Evolutionary conservation across 2,113 vertebrate species (phyloP).

Genomic region (Microcebus lehilahytsara): DNA sequence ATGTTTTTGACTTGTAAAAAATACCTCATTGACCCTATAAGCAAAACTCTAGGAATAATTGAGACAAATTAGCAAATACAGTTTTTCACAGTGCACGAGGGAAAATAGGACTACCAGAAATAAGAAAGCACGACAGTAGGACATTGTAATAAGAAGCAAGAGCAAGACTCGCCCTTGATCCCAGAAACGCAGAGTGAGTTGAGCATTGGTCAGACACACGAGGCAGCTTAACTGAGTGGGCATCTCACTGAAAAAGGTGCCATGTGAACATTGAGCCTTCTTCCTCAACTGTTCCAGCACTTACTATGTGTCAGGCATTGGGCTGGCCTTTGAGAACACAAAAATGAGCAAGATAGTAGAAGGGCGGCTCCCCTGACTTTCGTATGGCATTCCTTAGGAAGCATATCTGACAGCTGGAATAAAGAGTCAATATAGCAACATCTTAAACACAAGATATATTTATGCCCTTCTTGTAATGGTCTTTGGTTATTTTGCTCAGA

Average conservation of each 20-base stretch:
- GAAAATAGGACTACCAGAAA: not conserved
- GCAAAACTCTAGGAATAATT: not conserved
- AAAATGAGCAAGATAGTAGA: not conserved
- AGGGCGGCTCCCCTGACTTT: not conserved
- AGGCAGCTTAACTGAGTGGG: not conserved
- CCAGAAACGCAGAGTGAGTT: too few species aligned
- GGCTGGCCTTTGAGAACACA: not conserved
- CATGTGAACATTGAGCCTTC: fast-evolving
- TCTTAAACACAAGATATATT: not conserved
- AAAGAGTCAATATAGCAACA: not conserved
- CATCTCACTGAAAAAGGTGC: not conserved
- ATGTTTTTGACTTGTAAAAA: not conserved
- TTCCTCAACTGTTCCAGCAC: not conserved
- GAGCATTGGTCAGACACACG: not conserved
- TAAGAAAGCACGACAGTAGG: not conserved
- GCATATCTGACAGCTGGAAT: not conserved
- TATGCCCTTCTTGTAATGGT: not conserved
- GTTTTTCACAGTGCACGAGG: not conserved
- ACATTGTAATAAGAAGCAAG: not conserved
- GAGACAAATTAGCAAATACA: not conserved
- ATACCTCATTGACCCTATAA: not conserved
- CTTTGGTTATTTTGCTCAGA: not conserved
- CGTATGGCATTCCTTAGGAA: not conserved
- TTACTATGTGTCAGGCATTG: not conserved
- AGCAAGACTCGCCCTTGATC: not conserved